Percentiles rank a stretch among this genome's conserved stretches.
These are phyloP conservation scores for Poliocrania exsul DNA, from an alignment of 2,797 vertebrate genomes.

Conservation along the genomic window DNA sequence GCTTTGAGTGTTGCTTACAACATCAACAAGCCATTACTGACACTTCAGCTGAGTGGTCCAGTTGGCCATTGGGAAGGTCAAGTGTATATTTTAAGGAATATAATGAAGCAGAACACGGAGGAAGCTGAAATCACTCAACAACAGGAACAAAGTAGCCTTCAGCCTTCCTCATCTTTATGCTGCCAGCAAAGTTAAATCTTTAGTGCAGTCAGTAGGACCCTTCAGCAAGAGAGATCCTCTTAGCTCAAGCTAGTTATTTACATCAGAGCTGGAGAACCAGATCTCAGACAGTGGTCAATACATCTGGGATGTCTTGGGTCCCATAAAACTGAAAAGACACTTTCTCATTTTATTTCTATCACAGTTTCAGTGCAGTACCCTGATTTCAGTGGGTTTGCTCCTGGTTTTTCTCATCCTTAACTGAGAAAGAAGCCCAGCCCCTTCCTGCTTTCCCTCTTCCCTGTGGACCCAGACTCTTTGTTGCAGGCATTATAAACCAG, in stretches of 20 bases:
- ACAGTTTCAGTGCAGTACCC: background rate
- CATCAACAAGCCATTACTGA: background rate
- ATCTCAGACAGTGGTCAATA: too few species aligned
- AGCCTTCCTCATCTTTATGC: background rate
- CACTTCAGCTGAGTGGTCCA: background rate
- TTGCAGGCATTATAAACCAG: fast-evolving
- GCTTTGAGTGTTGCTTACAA: background rate
- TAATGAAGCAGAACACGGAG: background rate
- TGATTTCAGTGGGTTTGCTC: background rate
- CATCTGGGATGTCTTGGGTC: background rate
- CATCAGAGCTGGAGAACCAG: background rate
- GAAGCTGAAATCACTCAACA: background rate
- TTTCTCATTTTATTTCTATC: background rate
- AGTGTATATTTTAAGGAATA: background rate
- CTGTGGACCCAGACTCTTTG: fast-evolving
- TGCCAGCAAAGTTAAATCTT: background rate
- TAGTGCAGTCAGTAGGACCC: background rate
- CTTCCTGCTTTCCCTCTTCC: background rate
- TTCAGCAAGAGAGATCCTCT: background rate
- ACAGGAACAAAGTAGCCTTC: background rate
- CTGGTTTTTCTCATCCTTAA: background rate
- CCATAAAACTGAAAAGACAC: background rate
- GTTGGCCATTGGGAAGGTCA: background rate
- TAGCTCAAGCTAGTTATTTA: background rate
- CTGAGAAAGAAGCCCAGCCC: background rate